These are phyloP conservation scores for Diceros bicornis DNA, from an alignment of 2,797 vertebrate species.

Conservation along the genomic window DNA sequence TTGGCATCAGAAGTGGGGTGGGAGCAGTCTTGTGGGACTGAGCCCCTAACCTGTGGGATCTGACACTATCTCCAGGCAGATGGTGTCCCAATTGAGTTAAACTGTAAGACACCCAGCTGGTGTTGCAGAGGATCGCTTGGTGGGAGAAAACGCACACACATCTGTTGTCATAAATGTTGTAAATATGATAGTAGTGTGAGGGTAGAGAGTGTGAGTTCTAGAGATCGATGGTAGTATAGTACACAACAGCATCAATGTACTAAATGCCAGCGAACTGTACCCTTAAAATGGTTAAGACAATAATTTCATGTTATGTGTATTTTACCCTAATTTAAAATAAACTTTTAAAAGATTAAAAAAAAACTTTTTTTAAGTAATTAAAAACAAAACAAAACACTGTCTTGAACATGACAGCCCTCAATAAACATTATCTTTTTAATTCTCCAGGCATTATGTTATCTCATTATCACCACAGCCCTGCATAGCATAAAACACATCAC, in stretches of 20 bases:
- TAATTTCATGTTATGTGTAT: not conserved
- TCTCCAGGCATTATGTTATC: not conserved
- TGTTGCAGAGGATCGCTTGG: not conserved
- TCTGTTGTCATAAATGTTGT: not conserved
- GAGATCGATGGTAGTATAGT: not conserved
- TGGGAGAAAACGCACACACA: not conserved
- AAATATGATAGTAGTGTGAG: not conserved
- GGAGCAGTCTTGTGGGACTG: not conserved
- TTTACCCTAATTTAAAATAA: not conserved
- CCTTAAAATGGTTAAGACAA: not conserved
- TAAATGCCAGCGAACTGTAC: not conserved
- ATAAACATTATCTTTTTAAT: not conserved
- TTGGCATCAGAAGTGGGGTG: not conserved
- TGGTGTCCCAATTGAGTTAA: not conserved
- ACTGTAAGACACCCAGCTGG: not conserved
- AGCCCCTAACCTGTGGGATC: not conserved
- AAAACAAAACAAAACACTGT: constrained; percentile 2
- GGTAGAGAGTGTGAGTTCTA: not conserved
- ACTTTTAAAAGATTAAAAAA: not conserved
- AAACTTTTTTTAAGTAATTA: not conserved
- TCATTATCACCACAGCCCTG: not conserved
- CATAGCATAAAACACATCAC: not conserved
- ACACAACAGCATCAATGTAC: not conserved
- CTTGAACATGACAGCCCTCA: not conserved
- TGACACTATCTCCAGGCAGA: not conserved